phyloP scores from a whole-genome alignment of 1,140 invertebrate genomes.

The Lepidostoma basale region DNA sequence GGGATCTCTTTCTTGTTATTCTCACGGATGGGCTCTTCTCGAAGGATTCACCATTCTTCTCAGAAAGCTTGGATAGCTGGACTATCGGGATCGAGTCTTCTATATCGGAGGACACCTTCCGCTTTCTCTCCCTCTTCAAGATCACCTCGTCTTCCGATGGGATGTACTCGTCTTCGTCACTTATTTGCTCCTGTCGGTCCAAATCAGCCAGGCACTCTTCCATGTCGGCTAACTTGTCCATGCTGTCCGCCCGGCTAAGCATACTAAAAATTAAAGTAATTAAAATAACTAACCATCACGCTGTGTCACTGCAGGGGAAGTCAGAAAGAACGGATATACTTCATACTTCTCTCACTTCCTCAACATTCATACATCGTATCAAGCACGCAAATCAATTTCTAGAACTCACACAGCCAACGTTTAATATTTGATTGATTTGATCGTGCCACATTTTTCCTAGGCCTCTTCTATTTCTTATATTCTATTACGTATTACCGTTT shows the following conservation, averaged over 20 bases:
- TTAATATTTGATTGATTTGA: no score
- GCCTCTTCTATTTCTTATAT: no score
- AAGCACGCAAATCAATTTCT: no score
- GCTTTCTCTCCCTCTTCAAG: not conserved
- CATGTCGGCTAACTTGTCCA: not conserved
- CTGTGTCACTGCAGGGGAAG: no score
- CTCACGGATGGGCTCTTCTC: constrained; percentile 7
- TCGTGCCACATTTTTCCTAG: no score
- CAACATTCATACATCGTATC: no score
- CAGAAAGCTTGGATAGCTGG: constrained; percentile 8
- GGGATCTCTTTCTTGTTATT: constrained; percentile 40
- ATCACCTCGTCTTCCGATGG: constrained; percentile 48
- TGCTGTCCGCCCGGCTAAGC: constrained; percentile 4
- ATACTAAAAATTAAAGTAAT: not conserved
- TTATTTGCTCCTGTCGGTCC: not conserved
- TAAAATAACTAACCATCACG: no score
- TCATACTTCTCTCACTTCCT: no score
- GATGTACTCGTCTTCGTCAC: constrained; percentile 53
- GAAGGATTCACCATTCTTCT: constrained; percentile 3
- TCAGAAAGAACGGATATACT: no score
- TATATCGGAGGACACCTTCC: constrained; percentile 18
- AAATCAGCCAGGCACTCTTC: not conserved
- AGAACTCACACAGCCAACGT: no score
- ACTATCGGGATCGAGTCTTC: constrained; percentile 34
- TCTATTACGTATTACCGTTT: no score